A percentile compares a stretch with the other conserved stretches of the same genome.
These are phyloP conservation scores for Listronotus oregonensis DNA, from an alignment of 1,140 invertebrate genomes.

Conservation along the genomic window DNA sequence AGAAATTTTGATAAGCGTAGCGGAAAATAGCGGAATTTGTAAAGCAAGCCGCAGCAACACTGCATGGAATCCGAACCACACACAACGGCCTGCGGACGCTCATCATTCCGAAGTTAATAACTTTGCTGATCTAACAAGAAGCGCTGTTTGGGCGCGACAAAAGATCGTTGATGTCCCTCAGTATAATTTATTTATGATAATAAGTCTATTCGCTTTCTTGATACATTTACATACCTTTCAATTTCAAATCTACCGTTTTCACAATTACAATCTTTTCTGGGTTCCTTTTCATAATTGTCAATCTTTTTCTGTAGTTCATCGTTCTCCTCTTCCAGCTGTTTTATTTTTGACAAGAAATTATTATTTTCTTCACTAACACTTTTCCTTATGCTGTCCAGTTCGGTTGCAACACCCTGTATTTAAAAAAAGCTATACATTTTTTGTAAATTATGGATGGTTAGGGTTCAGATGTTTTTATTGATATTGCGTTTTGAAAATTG, in stretches of 20 bases:
- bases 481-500: no score
- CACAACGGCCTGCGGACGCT: no score
- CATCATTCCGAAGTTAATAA: no score
- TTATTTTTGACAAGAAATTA: background rate
- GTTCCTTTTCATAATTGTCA: background rate
- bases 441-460: background rate
- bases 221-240: background rate
- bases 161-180: no score
- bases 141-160: no score
- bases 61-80: no score
- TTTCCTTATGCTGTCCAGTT: conserved; percentile 22
- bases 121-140: no score
- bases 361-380: conserved; percentile 16
- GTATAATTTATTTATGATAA: no score
- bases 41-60: no score
- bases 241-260: background rate
- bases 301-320: conserved; percentile 1
- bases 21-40: no score
- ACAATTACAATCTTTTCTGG: conserved; percentile 13
- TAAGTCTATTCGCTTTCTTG: no score
- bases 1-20: no score
- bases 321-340: conserved; percentile 22
- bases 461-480: background rate
- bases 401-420: conserved; percentile 10
- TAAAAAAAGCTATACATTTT: background rate